Conservation (phyloP, 2,888 invertebrate genomes). For the Bembecia ichneumoniformis region DNA sequence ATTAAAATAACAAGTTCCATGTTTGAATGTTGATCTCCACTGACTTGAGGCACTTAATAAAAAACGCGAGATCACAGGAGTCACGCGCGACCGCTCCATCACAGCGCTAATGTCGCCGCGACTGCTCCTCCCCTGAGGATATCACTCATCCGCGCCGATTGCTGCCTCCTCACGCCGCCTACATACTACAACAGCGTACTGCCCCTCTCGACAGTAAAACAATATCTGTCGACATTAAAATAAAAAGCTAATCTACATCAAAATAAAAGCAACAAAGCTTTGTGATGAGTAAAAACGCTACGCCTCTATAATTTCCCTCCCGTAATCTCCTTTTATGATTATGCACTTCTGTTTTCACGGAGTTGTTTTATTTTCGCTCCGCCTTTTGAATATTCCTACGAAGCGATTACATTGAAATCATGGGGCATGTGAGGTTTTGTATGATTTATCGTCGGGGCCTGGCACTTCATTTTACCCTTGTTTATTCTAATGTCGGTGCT, state of each 20-base stretch:
- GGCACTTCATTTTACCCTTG: conserved; percentile 31
- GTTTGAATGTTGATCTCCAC: neutral
- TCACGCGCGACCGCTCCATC: conserved; percentile 12
- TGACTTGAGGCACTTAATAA: neutral
- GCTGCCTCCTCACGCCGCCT: conserved; percentile 1
- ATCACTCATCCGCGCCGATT: conserved; percentile 6
- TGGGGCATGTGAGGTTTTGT: conserved; percentile 25
- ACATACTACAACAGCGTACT: neutral
- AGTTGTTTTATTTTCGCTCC: conserved; percentile 14
- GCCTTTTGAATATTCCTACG: conserved; percentile 29
- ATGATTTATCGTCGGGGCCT: conserved; percentile 35
- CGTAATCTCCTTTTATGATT: conserved; percentile 23
- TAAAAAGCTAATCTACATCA: conserved; percentile 19
- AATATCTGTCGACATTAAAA: conserved; percentile 10
- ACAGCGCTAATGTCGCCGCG: conserved; percentile 10
- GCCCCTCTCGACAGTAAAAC: conserved; percentile 3
- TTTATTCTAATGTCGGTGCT: conserved; percentile 25
- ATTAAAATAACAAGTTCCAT: neutral
- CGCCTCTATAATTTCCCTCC: conserved; percentile 17
- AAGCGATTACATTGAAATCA: conserved; percentile 32
- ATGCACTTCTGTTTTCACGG: conserved; percentile 12
- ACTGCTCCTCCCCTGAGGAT: conserved; percentile 1
- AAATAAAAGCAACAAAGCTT: conserved; percentile 19
- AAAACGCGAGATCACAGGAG: conserved; percentile 2
- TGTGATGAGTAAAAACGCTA: conserved; percentile 11